Evolutionary conservation across 2,797 vertebrate genomes (phyloP).

Genomic region (Pantherophis vulpinus): DNA sequence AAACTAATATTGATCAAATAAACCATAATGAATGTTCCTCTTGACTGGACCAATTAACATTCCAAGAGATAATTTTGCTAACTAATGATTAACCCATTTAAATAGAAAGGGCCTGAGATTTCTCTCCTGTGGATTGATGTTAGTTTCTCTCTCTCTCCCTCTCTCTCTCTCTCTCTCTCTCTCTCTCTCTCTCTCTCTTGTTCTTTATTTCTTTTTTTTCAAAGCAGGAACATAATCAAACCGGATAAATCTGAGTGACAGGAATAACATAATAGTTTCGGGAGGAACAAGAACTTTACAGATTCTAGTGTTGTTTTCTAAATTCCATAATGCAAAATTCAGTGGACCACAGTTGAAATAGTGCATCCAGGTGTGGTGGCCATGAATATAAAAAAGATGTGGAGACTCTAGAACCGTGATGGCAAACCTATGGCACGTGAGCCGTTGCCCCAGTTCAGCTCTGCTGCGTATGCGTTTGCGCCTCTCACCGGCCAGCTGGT

Average conservation of each 20-base stretch:
- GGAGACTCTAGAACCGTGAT: too few relatives aligned
- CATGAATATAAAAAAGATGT: neutral
- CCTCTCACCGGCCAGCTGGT: too few relatives aligned
- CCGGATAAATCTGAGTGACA: neutral
- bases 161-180: neutral
- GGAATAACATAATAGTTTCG: neutral
- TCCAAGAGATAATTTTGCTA: conserved; percentile 57
- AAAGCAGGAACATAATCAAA: neutral
- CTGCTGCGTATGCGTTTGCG: fast-evolving
- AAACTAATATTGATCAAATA: conserved; percentile 51
- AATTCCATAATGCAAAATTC: neutral
- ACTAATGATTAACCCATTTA: conserved; percentile 44
- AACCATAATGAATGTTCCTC: conserved; percentile 63
- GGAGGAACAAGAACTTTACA: neutral
- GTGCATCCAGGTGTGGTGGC: neutral
- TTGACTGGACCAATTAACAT: conserved; percentile 63
- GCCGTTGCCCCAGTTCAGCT: too few relatives aligned
- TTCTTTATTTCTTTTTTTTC: neutral
- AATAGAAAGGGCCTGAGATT: conserved; percentile 31
- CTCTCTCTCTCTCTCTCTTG: neutral
- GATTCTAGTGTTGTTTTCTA: neutral
- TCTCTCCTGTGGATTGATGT: conserved; percentile 26
- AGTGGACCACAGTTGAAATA: neutral
- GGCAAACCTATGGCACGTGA: too few relatives aligned
- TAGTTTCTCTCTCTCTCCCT: neutral